Evolutionary conservation across 2,113 vertebrate genomes (phyloP), one percentile per base, ranked within the genome.

Genomic region (Pangasianodon gigas): DNA sequence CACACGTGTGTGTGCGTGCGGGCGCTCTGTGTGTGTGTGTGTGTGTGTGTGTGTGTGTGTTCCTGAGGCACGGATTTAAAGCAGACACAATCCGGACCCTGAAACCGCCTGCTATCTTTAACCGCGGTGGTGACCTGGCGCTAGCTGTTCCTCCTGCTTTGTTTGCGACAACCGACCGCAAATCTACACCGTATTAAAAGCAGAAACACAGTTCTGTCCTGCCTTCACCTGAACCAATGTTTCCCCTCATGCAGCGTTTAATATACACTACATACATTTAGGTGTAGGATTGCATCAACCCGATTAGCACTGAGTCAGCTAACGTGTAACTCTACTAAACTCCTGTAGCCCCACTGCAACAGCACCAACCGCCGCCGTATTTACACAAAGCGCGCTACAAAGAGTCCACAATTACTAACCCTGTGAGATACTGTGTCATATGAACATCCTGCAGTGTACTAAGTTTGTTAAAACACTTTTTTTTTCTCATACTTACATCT

Each of bases 401-500:
- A 86, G 1, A 56, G 32, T 29, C 3, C 48, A 41, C 32, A 3
- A 0, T 58, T 4, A 58, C 86, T 5, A 14, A 13, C 11, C 58
- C 14, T 46, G 54, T 6, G 2, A 69, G 1, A 46, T n/a, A 46
- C 6, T 16, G 29, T 18, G 18, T 2, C 19, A 69, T 51, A 69
- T 37, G 10, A 74, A 88, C 48, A 32, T 19, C 2, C 18, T 48
- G 16, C 19, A 8, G 6, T 10, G 26, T 10, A 52, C 11, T 41
- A n/a, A 32, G 41, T 32, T 89, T 44, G 1, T 11, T 80, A 3
- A 3, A 54, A 62, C 80, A 79, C 69, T 80, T 85, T 5, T 10
- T 10, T 51, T 1, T 26, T 7, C 24, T 6, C 58, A 67, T 91
- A 91, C 92, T 91, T 79, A 90, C 91, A 56, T 87, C 44, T 65